Percentiles rank a stretch among this genome's conserved stretches.
Evolutionary conservation across 2,888 invertebrate species (phyloP).

Genomic region (Operophtera brumata): DNA sequence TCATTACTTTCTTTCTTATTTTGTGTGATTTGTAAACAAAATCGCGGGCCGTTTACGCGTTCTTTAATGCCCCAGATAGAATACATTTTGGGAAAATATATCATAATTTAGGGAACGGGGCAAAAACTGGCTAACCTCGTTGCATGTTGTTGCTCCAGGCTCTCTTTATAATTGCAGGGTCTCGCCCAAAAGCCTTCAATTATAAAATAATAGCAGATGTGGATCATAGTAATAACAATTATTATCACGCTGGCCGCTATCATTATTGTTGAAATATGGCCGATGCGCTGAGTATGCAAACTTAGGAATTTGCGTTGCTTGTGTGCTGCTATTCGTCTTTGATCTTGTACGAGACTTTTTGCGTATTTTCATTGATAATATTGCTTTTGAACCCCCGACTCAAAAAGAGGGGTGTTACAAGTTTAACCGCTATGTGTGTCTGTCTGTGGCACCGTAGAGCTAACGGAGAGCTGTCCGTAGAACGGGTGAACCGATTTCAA

Average conservation of each 20-base stretch:
- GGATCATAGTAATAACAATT: constrained; percentile 81
- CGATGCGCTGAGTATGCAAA: constrained; percentile 69
- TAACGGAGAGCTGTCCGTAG: too few species aligned
- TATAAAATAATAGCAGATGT: constrained; percentile 81
- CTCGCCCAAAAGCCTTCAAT: constrained; percentile 79
- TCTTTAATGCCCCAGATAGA: constrained; percentile 40
- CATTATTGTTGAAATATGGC: constrained; percentile 78
- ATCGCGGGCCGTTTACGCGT: constrained; percentile 1
- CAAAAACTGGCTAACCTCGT: constrained; percentile 70
- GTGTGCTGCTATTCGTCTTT: constrained; percentile 22
- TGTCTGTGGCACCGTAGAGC: too few species aligned
- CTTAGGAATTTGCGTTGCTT: constrained; percentile 55
- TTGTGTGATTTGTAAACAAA: constrained; percentile 3
- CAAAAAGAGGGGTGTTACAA: too few species aligned
- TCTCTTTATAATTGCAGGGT: constrained; percentile 79
- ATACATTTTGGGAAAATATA: constrained; percentile 60
- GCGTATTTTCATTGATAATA: not conserved
- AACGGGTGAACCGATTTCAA: too few species aligned
- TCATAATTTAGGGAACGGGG: constrained; percentile 69
- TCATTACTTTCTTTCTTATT: not conserved
- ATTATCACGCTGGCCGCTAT: constrained; percentile 78
- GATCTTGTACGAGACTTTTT: not conserved
- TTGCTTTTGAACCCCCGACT: too few species aligned
- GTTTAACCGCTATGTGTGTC: too few species aligned
- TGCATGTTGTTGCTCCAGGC: constrained; percentile 76